Percentiles rank a stretch among this genome's conserved stretches.
Evolutionary conservation across 2,888 invertebrate genomes (phyloP).

Genomic region (Ametastegia equiseti): DNA sequence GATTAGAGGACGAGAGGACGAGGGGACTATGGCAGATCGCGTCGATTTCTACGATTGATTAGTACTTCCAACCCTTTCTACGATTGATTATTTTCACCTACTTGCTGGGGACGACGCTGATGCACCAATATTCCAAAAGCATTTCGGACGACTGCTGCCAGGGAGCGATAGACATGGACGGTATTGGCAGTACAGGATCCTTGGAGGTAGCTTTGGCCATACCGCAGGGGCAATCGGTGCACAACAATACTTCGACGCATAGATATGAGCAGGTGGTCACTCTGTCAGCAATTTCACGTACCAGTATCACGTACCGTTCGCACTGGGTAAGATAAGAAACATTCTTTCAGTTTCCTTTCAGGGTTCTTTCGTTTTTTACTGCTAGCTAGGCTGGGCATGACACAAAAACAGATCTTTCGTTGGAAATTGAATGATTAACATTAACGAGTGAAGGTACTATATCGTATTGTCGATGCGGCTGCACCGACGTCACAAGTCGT

Average conservation of each 20-base stretch:
- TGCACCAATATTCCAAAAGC: slow-evolving; percentile 90
- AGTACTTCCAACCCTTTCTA: too few species aligned
- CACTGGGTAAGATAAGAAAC: slow-evolving; percentile 63
- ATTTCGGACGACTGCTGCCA: slow-evolving; percentile 78
- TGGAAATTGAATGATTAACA: slow-evolving; percentile 19
- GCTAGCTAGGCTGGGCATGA: slow-evolving; percentile 47
- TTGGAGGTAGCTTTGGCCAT: slow-evolving; percentile 69
- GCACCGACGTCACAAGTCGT: neutral
- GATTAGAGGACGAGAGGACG: too few species aligned
- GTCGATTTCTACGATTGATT: too few species aligned
- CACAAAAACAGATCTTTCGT: slow-evolving; percentile 36
- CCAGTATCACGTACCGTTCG: slow-evolving; percentile 70
- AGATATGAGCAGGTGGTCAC: slow-evolving; percentile 74
- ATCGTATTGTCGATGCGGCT: too few species aligned
- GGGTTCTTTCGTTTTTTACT: slow-evolving; percentile 46
- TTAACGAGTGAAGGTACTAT: neutral
- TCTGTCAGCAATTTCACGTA: slow-evolving; percentile 72
- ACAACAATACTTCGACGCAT: slow-evolving; percentile 89
- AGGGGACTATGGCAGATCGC: too few species aligned
- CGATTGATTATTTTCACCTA: slow-evolving; percentile 66
- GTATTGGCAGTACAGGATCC: slow-evolving; percentile 67
- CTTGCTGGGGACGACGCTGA: slow-evolving; percentile 82
- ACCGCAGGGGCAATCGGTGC: slow-evolving; percentile 83
- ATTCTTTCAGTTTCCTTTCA: slow-evolving; percentile 47
- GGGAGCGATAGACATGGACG: slow-evolving; percentile 71